phyloP scores from a whole-genome alignment of 2,797 vertebrate genomes.

The Jordanella pulchra region DNA sequence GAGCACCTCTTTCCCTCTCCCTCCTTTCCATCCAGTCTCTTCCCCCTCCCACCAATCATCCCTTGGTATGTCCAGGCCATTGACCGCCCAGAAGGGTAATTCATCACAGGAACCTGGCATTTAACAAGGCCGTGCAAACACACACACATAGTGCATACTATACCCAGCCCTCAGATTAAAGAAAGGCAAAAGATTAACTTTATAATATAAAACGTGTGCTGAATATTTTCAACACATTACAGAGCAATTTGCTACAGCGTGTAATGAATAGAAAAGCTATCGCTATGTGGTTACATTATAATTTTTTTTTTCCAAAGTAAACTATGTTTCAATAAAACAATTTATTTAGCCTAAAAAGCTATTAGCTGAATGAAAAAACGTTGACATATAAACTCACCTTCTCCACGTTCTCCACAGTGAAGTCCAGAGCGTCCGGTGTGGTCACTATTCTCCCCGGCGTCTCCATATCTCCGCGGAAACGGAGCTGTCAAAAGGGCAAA shows the following conservation, averaged over 20 bases:
- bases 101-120: constrained; percentile 62
- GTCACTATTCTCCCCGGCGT: constrained; percentile 76
- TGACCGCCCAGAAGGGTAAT: constrained; percentile 61
- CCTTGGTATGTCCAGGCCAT: constrained; percentile 37
- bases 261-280: neutral
- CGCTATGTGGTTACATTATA: neutral
- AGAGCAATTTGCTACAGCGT: neutral
- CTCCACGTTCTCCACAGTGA: constrained; percentile 97
- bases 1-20: constrained; percentile 31
- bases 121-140: constrained; percentile 22
- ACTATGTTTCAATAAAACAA: neutral
- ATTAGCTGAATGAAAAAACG: accelerated
- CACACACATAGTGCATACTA: constrained; percentile 4
- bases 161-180: constrained; percentile 9
- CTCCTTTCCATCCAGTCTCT: constrained; percentile 53
- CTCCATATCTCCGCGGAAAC: constrained; percentile 75
- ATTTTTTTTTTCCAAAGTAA: neutral
- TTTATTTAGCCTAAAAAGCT: neutral
- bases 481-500: constrained; percentile 72
- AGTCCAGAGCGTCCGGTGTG: constrained; percentile 84
- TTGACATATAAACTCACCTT: constrained; percentile 80
- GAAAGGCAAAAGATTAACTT: constrained; percentile 25
- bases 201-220: neutral
- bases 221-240: neutral
- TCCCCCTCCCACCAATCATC: constrained; percentile 40